Percentiles rank a stretch among this genome's conserved stretches.
phyloP scores from a whole-genome alignment of 2,113 vertebrate species.

The Marmota monax region DNA sequence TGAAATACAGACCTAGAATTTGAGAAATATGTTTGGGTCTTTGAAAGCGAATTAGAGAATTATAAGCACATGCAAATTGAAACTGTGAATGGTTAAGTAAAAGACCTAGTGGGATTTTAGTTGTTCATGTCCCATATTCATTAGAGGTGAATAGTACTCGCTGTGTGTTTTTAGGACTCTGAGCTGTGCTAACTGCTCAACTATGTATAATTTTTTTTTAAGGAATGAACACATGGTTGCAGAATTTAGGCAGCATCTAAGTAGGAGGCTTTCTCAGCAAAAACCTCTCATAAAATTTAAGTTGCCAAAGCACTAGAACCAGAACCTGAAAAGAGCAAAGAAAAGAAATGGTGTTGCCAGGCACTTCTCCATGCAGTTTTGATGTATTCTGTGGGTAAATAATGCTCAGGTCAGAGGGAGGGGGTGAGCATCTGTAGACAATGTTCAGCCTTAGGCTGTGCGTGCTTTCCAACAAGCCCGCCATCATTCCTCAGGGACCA shows the following conservation, averaged over 20 bases:
- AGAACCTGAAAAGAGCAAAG: slow-evolving; percentile 14
- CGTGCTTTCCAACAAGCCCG: not conserved
- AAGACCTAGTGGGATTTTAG: not conserved
- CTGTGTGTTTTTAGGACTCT: not conserved
- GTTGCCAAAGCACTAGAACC: not conserved
- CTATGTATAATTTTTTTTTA: not conserved
- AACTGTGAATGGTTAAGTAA: not conserved
- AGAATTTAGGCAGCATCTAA: not conserved
- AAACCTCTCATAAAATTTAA: not conserved
- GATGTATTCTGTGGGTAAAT: not conserved
- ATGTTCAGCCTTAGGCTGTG: not conserved
- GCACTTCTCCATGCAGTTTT: not conserved
- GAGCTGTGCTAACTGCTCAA: not conserved
- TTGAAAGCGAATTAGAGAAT: not conserved
- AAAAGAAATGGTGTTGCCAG: not conserved
- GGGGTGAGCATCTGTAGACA: not conserved
- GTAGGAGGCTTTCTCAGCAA: not conserved
- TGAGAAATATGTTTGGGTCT: not conserved
- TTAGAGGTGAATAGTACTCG: not conserved
- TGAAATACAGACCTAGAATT: not conserved
- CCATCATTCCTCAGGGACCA: not conserved
- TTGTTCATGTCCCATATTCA: not conserved
- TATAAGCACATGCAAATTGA: not conserved
- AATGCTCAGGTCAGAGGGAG: too few species aligned
- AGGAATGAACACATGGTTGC: not conserved